A percentile compares a stretch with the other conserved stretches of the same genome.
Conservation (phyloP, 2,113 vertebrate genomes). For the Toxotes chatareus region DNA sequence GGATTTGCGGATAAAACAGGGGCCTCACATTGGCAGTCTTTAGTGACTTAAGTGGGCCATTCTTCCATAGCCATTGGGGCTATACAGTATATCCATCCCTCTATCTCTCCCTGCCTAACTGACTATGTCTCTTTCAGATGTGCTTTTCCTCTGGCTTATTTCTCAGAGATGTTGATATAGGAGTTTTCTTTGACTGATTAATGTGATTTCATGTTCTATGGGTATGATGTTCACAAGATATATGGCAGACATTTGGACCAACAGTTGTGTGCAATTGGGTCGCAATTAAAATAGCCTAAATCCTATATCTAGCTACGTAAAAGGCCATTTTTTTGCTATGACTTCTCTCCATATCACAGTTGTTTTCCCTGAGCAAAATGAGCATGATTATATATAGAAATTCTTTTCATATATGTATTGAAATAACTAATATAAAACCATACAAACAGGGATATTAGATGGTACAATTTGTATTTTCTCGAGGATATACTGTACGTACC, state of each 20-base stretch:
- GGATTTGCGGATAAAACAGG: conserved; percentile 84
- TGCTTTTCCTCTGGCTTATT: conserved; percentile 25
- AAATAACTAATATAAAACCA: neutral
- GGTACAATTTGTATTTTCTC: neutral
- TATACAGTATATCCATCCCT: conserved; percentile 70
- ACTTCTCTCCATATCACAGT: neutral
- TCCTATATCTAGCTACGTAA: neutral
- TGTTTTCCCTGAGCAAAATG: conserved; percentile 1
- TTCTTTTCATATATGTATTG: neutral
- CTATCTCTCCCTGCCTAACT: conserved; percentile 42
- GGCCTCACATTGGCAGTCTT: conserved; percentile 76
- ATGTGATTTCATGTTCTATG: conserved; percentile 4
- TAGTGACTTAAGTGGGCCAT: conserved; percentile 75
- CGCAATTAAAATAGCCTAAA: no score
- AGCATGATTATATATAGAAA: no score
- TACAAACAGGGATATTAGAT: neutral
- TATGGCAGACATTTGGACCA: neutral
- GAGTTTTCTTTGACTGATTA: neutral
- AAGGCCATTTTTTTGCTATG: neutral
- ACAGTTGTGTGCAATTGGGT: neutral
- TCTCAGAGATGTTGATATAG: conserved; percentile 1
- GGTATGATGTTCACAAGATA: neutral
- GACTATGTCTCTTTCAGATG: conserved; percentile 39
- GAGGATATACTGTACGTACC: neutral
- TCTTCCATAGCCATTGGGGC: conserved; percentile 71